Base-by-base conservation (phyloP, 2,888 invertebrate species). In the Caenorhabditis afra region DNA sequence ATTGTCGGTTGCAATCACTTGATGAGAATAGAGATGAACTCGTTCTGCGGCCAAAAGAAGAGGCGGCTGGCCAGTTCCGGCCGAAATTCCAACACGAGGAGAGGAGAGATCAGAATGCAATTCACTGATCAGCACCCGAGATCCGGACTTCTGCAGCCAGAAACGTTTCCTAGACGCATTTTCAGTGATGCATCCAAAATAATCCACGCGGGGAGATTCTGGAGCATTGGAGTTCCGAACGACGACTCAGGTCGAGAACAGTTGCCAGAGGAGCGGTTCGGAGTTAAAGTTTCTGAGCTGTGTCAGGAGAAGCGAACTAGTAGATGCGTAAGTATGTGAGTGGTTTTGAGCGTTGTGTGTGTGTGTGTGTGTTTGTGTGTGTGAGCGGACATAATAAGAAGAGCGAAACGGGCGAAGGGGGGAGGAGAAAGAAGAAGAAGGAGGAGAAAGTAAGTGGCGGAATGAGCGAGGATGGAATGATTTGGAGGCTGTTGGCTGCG, bases 381-480 rank as follows among this genome's bases (percentile, higher is more conserved):
- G 62, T 64, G 44, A 58, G 68, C 37, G 50, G 41, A 44, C 52
- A 61, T 59, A 61, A 70, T 59, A 70, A 70, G 59, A 61, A 70
- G 59, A 47, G 57, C 61, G 55, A 57, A 66, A 67, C 44, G 66
- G 59, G 22, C 35, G 29, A 29, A 29, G 29, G 57, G 29, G 57
- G 44, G 47, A 59, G 52, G 61, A 8, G 37, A 35, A 37, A 20
- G 37, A 65, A 47, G 37, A 65, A 47, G 49, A 39, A 29, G 66
- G 52, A 41, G 68, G 62, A 61, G 50, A 73, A 73, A 64, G 55
- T 64, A 58, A 65, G 68, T 62, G 74, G 74, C 53, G 64, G 64
- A 64, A 67, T 59, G 73, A 64, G 73, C 66, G 73, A 58, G 68
- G 58, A 53, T 52, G 53, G 57, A 71, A 65, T 59, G 66, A 66